Evolutionary conservation across 2,888 invertebrate species (phyloP).

Genomic region (Ditula angustiorana): DNA sequence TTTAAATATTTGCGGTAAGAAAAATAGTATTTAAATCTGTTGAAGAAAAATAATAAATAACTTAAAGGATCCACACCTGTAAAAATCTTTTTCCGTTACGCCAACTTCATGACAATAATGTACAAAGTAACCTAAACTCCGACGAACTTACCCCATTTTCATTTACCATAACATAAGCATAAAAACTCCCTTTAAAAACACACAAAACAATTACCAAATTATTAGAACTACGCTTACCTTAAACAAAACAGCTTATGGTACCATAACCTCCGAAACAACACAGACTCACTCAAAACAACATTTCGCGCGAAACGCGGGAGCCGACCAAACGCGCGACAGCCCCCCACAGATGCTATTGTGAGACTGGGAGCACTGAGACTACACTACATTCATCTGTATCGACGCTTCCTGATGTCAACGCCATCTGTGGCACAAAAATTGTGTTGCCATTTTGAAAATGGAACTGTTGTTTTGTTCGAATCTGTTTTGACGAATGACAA

Average conservation of each 20-base stretch:
- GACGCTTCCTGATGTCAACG: conserved; percentile 49
- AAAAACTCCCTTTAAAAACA: neutral
- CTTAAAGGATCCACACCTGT: no score
- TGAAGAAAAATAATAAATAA: no score
- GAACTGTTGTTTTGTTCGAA: conserved; percentile 45
- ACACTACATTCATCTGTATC: conserved; percentile 45
- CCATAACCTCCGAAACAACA: conserved; percentile 24
- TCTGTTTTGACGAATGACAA: no score
- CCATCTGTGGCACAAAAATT: conserved; percentile 64
- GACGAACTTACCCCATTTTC: neutral
- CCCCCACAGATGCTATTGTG: conserved; percentile 35
- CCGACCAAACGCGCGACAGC: conserved; percentile 36
- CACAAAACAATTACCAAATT: neutral
- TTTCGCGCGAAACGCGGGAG: conserved; percentile 14
- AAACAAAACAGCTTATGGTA: neutral
- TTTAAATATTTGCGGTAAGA: no score
- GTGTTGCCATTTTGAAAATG: conserved; percentile 56
- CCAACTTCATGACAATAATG: neutral
- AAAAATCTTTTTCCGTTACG: neutral
- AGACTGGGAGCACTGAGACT: conserved; percentile 42
- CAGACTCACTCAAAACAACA: conserved; percentile 27
- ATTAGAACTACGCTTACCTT: conserved; percentile 26
- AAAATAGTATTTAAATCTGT: no score
- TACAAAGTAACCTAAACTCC: neutral
- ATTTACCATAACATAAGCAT: neutral